Percentiles rank a stretch among this genome's conserved stretches.
phyloP scores from a whole-genome alignment of 1,140 invertebrate species.

The Zaprionus capensis region DNA sequence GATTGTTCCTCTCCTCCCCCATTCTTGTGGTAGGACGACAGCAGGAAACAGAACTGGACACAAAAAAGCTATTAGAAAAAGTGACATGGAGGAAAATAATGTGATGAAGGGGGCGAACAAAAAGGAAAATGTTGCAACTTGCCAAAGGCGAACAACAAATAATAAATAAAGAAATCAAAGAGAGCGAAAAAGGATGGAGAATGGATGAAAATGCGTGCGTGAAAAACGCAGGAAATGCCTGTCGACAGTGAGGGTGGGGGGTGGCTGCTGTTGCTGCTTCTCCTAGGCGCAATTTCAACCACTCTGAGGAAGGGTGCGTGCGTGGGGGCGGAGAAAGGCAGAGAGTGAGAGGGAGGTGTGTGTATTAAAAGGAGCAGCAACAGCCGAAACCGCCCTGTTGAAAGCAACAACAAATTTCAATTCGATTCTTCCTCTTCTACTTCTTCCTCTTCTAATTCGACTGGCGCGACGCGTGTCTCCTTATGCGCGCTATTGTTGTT shows the following conservation, averaged over 20 bases:
- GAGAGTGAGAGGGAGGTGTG: not conserved
- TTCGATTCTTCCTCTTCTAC: slow-evolving; percentile 10
- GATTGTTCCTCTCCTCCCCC: not conserved
- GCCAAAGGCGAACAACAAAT: slow-evolving; percentile 57
- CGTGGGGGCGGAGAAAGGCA: not conserved
- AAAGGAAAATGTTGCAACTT: slow-evolving; percentile 61
- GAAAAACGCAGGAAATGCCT: slow-evolving; percentile 50
- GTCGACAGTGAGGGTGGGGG: slow-evolving; percentile 18
- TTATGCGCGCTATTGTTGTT: slow-evolving; percentile 24
- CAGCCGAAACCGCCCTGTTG: slow-evolving; percentile 35
- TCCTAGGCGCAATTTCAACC: slow-evolving; percentile 55
- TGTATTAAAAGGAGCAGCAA: slow-evolving; percentile 38
- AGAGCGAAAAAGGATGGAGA: slow-evolving; percentile 41
- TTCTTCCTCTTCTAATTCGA: slow-evolving; percentile 2
- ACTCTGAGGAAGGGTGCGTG: slow-evolving; percentile 46
- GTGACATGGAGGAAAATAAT: slow-evolving; percentile 33
- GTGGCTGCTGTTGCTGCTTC: not conserved
- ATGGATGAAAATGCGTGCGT: slow-evolving; percentile 59
- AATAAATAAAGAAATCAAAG: slow-evolving; percentile 35
- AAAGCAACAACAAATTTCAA: slow-evolving; percentile 24
- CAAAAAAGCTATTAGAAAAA: slow-evolving; percentile 68
- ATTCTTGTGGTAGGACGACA: slow-evolving; percentile 63
- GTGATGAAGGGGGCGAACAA: slow-evolving; percentile 8
- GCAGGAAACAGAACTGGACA: slow-evolving; percentile 44
- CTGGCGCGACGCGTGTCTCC: slow-evolving; percentile 30